phyloP scores from a whole-genome alignment of 2,113 vertebrate species.

The Pimephales promelas region DNA sequence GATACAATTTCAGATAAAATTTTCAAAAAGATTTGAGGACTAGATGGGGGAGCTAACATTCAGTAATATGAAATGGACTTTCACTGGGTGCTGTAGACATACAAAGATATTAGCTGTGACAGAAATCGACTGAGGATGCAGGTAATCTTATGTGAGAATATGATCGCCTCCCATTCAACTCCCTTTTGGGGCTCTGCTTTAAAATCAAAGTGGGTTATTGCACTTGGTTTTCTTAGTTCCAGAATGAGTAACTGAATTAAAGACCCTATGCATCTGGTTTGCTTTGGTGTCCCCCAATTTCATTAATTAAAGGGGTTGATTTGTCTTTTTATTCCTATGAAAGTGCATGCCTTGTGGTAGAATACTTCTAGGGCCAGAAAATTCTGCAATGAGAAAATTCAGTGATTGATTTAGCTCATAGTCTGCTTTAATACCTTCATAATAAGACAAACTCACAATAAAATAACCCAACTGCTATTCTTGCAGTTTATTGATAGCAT shows the following conservation, averaged over 20 bases:
- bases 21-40: background rate
- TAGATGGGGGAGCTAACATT: background rate
- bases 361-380: background rate
- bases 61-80: background rate
- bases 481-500: background rate
- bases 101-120: background rate
- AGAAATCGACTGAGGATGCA: background rate
- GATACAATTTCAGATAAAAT: background rate
- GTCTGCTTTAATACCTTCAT: background rate
- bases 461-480: background rate
- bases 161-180: background rate
- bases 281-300: too few species aligned
- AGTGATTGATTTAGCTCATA: background rate
- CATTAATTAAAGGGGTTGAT: background rate
- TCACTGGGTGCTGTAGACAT: background rate
- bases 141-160: background rate
- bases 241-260: too few species aligned
- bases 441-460: background rate
- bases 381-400: background rate
- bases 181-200: background rate
- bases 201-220: too few species aligned
- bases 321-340: background rate
- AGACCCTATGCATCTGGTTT: too few species aligned
- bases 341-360: background rate
- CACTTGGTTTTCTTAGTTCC: too few species aligned